These are phyloP conservation scores for Didymodactylos carnosus DNA, from an alignment of 2,888 invertebrate species.

Conservation along the genomic window DNA sequence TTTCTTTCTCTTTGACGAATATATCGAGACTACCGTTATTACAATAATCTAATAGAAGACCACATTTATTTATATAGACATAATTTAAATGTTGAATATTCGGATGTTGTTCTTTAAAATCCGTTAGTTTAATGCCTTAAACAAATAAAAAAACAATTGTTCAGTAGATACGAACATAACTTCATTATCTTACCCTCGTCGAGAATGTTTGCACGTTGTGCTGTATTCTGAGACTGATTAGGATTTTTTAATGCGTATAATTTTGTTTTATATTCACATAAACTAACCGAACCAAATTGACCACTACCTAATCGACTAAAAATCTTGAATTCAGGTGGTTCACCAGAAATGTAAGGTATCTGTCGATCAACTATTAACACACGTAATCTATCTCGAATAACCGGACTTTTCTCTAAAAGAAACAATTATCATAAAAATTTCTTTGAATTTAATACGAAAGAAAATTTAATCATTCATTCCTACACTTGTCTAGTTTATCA, in stretches of 20 bases:
- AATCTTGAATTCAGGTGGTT: background rate
- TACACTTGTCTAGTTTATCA: too few species aligned
- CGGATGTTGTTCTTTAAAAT: background rate
- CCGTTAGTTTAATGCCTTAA: background rate
- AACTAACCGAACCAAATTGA: background rate
- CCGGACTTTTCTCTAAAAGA: background rate
- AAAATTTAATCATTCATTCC: too few species aligned
- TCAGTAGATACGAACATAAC: too few species aligned
- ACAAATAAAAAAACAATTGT: too few species aligned
- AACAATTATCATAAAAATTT: too few species aligned
- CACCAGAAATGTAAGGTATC: too few species aligned
- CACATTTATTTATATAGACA: background rate
- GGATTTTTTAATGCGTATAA: background rate
- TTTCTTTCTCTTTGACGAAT: background rate
- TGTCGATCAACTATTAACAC: background rate
- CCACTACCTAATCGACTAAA: background rate
- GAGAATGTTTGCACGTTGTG: background rate
- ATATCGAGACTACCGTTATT: background rate
- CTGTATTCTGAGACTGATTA: background rate
- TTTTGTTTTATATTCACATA: background rate
- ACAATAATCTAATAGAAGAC: background rate
- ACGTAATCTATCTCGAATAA: background rate
- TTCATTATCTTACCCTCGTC: too few species aligned
- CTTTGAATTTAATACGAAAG: too few species aligned
- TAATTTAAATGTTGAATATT: slow-evolving; percentile 1